These are phyloP conservation scores for Hydractinia echinata DNA, from an alignment of 30 jellyfish, hydroid and myxozoan species.

Conservation along the genomic window DNA sequence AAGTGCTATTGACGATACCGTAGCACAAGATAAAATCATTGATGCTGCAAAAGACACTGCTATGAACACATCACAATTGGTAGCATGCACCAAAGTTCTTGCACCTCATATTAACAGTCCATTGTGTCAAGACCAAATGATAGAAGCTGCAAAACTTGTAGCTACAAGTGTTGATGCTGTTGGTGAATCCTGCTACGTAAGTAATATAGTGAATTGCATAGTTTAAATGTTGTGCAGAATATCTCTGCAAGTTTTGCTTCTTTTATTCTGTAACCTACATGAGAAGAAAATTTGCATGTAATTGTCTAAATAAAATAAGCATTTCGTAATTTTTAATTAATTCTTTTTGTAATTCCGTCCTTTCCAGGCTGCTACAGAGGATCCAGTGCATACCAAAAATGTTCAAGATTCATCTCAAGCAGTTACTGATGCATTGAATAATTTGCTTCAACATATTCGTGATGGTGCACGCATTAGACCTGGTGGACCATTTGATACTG, in stretches of 20 bases:
- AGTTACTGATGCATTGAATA: constrained; percentile 92
- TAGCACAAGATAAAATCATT: constrained; percentile 74
- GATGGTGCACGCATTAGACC: constrained; percentile 71
- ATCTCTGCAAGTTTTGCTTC: too few relatives aligned
- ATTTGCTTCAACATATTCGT: constrained; percentile 68
- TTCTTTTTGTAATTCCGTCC: background rate
- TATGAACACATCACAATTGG: constrained; percentile 84
- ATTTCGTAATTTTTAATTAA: too few relatives aligned
- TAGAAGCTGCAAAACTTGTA: constrained; percentile 91
- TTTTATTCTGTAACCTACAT: background rate
- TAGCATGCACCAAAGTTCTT: constrained; percentile 88
- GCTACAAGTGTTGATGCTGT: constrained; percentile 94
- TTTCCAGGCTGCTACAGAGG: constrained; percentile 70
- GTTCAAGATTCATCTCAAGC: constrained; percentile 81
- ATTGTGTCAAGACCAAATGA: constrained; percentile 94
- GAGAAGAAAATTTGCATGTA: background rate
- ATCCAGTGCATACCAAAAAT: constrained; percentile 47
- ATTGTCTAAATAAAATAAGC: too few relatives aligned
- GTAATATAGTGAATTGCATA: constrained; percentile 21
- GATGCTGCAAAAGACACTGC: constrained; percentile 96
- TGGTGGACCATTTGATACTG: constrained; percentile 91
- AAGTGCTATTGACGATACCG: constrained; percentile 79
- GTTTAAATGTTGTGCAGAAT: background rate
- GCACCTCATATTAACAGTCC: constrained; percentile 98
- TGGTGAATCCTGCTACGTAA: constrained; percentile 64